phyloP scores from a whole-genome alignment of 2,113 vertebrate species.

The Mirza zaza region DNA sequence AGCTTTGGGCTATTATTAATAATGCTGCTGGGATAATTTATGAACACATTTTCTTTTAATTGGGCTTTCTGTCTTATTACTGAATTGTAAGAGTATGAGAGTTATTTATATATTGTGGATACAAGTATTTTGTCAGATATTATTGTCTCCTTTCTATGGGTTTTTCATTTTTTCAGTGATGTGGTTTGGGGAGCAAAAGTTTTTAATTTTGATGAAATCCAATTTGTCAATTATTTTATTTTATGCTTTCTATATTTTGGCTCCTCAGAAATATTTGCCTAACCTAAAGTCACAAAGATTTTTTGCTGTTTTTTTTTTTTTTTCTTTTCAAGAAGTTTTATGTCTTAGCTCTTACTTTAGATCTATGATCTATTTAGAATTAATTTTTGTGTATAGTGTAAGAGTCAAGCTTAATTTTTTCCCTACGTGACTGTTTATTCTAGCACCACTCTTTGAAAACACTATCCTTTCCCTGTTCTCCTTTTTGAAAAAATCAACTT shows the following conservation, averaged over 20 bases:
- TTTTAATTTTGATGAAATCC: neutral
- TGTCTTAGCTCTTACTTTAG: neutral
- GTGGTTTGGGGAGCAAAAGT: neutral
- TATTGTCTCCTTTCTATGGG: neutral
- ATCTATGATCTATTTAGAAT: neutral
- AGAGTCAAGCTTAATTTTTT: neutral
- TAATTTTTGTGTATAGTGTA: neutral
- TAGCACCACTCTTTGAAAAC: neutral
- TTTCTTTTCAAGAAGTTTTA: neutral
- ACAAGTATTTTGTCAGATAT: neutral
- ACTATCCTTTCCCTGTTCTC: neutral
- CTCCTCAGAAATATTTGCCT: neutral
- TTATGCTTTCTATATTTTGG: neutral
- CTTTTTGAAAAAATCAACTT: neutral
- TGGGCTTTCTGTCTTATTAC: neutral
- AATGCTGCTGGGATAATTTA: neutral
- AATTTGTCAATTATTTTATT: neutral
- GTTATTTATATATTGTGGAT: neutral
- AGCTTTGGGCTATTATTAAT: neutral
- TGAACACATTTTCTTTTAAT: neutral
- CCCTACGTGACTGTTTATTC: neutral
- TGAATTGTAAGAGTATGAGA: neutral
- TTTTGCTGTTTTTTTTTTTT: neutral
- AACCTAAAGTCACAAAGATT: neutral
- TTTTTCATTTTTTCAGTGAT: neutral